Evolutionary conservation across 2,113 vertebrate species (phyloP), one percentile per base, ranked within the genome.

Genomic region (Formicarius rufipectus): DNA sequence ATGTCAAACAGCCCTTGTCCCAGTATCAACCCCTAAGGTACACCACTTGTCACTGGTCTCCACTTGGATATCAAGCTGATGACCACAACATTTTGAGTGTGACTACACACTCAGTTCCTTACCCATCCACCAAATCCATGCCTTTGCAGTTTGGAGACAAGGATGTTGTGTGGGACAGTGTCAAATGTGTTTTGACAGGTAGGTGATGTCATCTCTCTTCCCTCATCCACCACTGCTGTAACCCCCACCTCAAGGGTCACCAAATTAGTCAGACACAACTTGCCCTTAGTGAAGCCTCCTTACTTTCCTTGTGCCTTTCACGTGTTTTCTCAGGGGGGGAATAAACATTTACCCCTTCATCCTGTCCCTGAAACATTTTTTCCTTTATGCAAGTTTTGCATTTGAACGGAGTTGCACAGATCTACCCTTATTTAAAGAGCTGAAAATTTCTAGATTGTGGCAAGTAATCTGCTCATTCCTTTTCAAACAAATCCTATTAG

Each of bases 401-500:
- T 80, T 53, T 80, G 39, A 88, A 76, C 69, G 72, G 40, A 30
- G 13, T 53, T 76, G 42, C 62, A 58, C 14, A 76, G 63, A 58
- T 39, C 44, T 2, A 79, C 45, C 24, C 58, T 64, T 56, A 49
- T 55, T 62, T 82, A 68, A 87, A 92, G 37, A 60, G 35, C 44
- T 84, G 47, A 69, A 92, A 59, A 64, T 67, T 82, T 37, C 60
- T 24, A 39, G 66, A 50, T 56, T 53, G 3, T 39, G 53, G 14
- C 28, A 64, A 89, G 31, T 56, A 80, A 68, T 68, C n/a, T 37
- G 27, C 52, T 92, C 27, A 76, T 91, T 91, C 39, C 22, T 82
- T 91, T 96, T 78, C 62, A 82, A 87, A 73, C 31, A 94, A 89
- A 96, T 89, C 56, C 58, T 87, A 44, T 91, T 94, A 91, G 53